Base-by-base conservation (phyloP, 2,888 invertebrate genomes). In the Callosobruchus maculatus region DNA sequence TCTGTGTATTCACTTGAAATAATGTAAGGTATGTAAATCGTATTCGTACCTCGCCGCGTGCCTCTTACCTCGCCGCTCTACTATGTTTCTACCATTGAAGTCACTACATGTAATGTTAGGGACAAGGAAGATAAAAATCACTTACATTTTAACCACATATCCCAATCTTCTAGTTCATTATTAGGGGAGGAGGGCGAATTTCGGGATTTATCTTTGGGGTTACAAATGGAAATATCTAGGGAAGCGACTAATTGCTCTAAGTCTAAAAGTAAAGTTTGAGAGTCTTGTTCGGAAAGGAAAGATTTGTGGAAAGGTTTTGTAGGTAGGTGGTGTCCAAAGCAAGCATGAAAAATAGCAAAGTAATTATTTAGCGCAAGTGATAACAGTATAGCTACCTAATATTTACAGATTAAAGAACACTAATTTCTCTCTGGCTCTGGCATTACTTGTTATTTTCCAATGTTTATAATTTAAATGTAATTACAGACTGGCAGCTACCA, bases 261-360 rank as follows among this genome's bases (percentile, higher is more conserved):
- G 82, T 90, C 89, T 87, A 89, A 86, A 85, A 89, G 86, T 86
- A 88, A 87, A 81, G 88, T 89, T 77, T 84, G 88, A 84, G 88
- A 88, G 85, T 83, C 85, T 86, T 77, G 69, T 22, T 22, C 22
- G 3, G n/a, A 74, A 68, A 67, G n/a, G 22, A 81, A 74, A 81
- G 81, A 80, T 81, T 82, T 72, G 78, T 80, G 79, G 80, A 76
- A 79, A 82, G 80, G 73, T 18, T 7, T 49, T 77, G 75, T 66
- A 82, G 78, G 79, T 82, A 78, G n/a, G n/a, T n/a, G 81, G 80
- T 83, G 83, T 83, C 84, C 84, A 79, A 78, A 78, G 83, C 77
- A 76, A 83, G 84, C 84, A 82, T 84, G 83, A 81, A 84, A 84
- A 80, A 74, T 73, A 72, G 76, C 73, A 74, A 75, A 70, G 73